These are phyloP conservation scores for Ischnus inquisitorius DNA, from an alignment of 2,888 invertebrate genomes.

Conservation along the genomic window DNA sequence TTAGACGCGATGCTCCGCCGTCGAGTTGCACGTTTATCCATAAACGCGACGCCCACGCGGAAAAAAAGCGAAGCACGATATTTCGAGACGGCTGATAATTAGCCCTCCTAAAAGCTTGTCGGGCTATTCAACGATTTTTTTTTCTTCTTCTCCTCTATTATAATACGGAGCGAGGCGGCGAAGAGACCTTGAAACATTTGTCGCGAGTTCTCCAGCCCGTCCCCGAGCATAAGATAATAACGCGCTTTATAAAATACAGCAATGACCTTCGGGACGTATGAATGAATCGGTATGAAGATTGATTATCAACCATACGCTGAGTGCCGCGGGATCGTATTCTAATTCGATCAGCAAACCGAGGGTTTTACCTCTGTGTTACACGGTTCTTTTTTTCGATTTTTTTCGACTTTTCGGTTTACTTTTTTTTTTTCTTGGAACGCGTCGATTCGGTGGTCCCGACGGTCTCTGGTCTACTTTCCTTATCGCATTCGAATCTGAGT, in stretches of 20 bases:
- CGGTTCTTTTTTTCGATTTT: slow-evolving; percentile 1
- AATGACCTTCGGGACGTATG: slow-evolving; percentile 9
- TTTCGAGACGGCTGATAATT: slow-evolving; percentile 48
- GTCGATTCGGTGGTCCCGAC: slow-evolving; percentile 59
- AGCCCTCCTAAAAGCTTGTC: not conserved
- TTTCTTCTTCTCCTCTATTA: not conserved
- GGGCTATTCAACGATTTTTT: slow-evolving; percentile 46
- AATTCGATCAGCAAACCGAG: not conserved
- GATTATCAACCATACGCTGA: not conserved
- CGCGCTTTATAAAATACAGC: not conserved
- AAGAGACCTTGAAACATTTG: slow-evolving; percentile 39
- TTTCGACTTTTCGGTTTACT: not conserved
- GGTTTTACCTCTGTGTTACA: not conserved
- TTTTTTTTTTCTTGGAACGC: slow-evolving; percentile 17
- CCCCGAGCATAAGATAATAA: not conserved
- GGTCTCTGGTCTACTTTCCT: slow-evolving; percentile 67
- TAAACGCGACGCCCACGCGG: not conserved
- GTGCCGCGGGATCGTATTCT: no score
- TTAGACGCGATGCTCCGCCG: not conserved
- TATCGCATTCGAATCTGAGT: slow-evolving; percentile 68
- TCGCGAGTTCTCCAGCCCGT: not conserved
- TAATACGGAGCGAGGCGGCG: not conserved
- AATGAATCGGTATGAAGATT: slow-evolving; percentile 4
- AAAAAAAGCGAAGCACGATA: slow-evolving; percentile 17
- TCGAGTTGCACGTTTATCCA: not conserved